Base-by-base conservation (phyloP, 2,113 vertebrate species). In the Halichoerus grypus region DNA sequence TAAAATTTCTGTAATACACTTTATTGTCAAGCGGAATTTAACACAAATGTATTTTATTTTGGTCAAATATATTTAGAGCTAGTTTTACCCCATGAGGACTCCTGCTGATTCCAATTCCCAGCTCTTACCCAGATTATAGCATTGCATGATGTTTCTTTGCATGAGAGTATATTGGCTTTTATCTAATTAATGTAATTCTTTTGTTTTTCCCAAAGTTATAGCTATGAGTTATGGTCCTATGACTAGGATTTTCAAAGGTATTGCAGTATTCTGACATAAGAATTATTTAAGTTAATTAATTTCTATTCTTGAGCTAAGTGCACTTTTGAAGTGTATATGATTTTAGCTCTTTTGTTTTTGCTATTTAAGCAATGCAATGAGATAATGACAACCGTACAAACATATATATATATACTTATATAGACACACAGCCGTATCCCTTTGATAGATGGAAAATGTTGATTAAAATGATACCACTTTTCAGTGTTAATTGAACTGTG, bases 401-500 rank as follows among this genome's bases (percentile, higher is more conserved):
- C 12, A 53, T 42, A 49, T 7, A 10, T 57, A 1, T 57, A 10
- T 53, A 31, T 33, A 26, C 11, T 49, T 13, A 57, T 28, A 92
- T 19, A 95, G 57, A 92, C 14, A 42, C 49, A 65, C 10, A 86
- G 21, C 67, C 49, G 79, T 28, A 36, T 55, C 42, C 15, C 5
- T 85, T 63, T 71, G 36, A 92, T 15, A 92, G 96, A 96, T 96
- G 81, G 95, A 92, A 96, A 91, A 94, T 94, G 81, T 69, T 97
- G 92, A 91, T 83, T 89, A 95, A 97, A 95, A 91, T 92, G 74
- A 94, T 86, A 59, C 9, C 77, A 82, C 90, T 97, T 96, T 94
- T 93, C 81, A 82, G 24, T 96, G 96, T 96, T 97, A 97, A 96
- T 96, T 98, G 84, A 77, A 94, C 94, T 97, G 96, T 80, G 94